Base-by-base conservation (phyloP, 2,113 vertebrate genomes). In the Herpetotheres cachinnans region DNA sequence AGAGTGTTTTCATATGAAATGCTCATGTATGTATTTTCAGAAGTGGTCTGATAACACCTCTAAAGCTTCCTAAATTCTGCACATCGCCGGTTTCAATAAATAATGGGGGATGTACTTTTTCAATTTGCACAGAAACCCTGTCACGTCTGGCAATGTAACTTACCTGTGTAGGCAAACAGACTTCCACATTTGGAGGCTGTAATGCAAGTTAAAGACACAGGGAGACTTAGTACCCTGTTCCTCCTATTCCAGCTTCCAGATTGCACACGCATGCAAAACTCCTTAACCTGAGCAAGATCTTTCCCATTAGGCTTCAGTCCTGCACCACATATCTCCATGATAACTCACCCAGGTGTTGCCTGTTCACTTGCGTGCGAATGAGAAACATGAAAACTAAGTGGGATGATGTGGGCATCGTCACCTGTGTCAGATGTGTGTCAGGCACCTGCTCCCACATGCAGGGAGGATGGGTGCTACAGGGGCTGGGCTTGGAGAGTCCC, bases 251-350 rank as follows among this genome's bases (percentile, higher is more conserved):
- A 42, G 6, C 47, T 90, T 80, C 82, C 44, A 72, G 38, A n/a
- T 24, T 79, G 47, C n/a, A 21, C 0, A 0, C 14, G 19, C 0
- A 0, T 30, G 6, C 17, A 27, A 44, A 70, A n/a, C 38, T 87
- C 50, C 67, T 69, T 59, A 58, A 59, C 25, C 27, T 0, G 3
- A 77, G 34, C 17, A 71, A 76, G 29, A 20, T 44, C 44, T 40
- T 76, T 34, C 50, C 50, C n/a, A 4, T 69, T 25, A 59, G 77
- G 32, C 18, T 91, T 91, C 49, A 12, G 12, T 66, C 50, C 12
- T 47, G 55, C 38, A 44, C 13, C 4, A 2, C 0, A 1, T 46
- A 21, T 86, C 34, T 78, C 40, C 0, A 0, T 55, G 21, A 22
- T 8, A 20, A 13, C 24, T 86, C 32, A 13, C 13, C 7, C 22